Conservation (phyloP, 1,140 invertebrate species). For the Apis laboriosa region DNA sequence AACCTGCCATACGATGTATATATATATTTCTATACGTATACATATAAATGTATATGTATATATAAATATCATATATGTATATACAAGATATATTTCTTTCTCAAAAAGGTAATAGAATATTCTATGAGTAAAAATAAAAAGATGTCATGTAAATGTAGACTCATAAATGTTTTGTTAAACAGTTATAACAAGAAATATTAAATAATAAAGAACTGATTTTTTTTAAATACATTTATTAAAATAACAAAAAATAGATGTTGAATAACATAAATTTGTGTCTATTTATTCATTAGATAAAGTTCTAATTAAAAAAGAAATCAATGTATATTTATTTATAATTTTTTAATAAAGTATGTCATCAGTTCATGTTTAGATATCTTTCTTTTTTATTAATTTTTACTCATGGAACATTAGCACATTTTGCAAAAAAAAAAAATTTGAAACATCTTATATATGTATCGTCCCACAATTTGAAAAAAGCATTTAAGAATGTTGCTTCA, state of each 20-base stretch:
- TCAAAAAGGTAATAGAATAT: background rate
- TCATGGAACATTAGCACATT: background rate
- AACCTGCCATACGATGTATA: constrained; percentile 59
- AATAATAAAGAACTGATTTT: background rate
- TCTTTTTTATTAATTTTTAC: background rate
- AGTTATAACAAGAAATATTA: background rate
- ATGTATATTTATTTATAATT: too few relatives aligned
- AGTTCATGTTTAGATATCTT: background rate
- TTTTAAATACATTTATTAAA: background rate
- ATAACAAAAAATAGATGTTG: too few relatives aligned
- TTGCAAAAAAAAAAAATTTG: background rate
- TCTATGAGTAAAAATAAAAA: background rate
- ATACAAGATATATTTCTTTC: background rate
- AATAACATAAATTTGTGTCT: too few relatives aligned
- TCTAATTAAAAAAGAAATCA: too few relatives aligned
- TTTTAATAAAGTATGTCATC: too few relatives aligned
- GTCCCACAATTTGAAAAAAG: constrained; percentile 29
- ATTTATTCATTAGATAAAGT: too few relatives aligned
- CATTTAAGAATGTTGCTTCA: constrained; percentile 20
- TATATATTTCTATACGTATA: constrained; percentile 26
- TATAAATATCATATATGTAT: background rate
- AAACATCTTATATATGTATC: constrained; percentile 25
- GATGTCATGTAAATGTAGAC: background rate
- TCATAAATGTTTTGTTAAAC: background rate
- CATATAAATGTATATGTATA: constrained; percentile 10